Evolutionary conservation across 2,797 vertebrate species (phyloP), one percentile per base, ranked within the genome.

Genomic region (Acridotheres tristis): DNA sequence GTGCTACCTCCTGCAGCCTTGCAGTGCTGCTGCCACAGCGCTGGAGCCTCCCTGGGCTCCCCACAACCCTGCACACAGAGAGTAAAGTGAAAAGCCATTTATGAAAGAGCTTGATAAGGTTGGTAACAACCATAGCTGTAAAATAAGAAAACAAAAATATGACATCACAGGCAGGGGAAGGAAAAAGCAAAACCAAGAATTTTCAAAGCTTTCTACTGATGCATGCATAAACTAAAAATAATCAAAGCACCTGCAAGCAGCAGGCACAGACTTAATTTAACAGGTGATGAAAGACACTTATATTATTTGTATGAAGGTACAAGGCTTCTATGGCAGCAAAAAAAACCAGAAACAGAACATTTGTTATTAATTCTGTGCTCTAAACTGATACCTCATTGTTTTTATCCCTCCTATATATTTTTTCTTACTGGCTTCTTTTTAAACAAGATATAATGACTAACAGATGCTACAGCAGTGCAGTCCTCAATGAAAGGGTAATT

Each of bases 281-380:
- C 86, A 89, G 72, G 81, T 83, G 93, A 95, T 95, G 84, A 96
- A 96, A 95, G 92, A 61, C 27, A 48, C 42, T 83, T 83, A n/a
- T 7, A 87, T 89, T 75, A 91, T 80, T 89, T 80, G 38, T 51
- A 76, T 51, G 68, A 93, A 83, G 27, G 42, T 48, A 91, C 53
- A 79, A 89, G 68, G 30, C 77, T 88, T 87, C 89, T 25, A 19
- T 13, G 16, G 78, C 93, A 96, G 81, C 80, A 79, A 67, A 85
- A 65, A 89, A 90, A 78, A 78, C 63, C 91, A 93, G 63, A 93
- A 96, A 94, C 74, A 91, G 78, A 73, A 81, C 90, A 89, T 85
- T 95, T 95, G 90, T 87, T 94, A 96, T 80, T 84, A 94, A 79
- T 95, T 92, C 93, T 29, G 45, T 32, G 30, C 59, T 82, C 47